Conservation (phyloP, 2,888 invertebrate genomes). For the Protophormia terraenovae region DNA sequence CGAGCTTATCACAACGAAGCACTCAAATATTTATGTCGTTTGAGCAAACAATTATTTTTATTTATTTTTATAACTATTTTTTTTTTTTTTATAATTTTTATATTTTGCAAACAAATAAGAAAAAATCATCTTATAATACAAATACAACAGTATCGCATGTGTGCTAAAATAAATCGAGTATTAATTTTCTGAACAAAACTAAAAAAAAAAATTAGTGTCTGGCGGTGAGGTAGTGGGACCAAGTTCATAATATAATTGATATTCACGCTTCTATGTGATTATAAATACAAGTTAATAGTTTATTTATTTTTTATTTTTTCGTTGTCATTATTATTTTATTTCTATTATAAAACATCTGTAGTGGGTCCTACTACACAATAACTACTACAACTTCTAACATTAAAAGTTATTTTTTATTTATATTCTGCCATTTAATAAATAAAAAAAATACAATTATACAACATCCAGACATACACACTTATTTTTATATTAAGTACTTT, state of each 20-base stretch:
- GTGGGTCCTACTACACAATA: too few relatives aligned
- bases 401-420: neutral
- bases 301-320: neutral
- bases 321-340: conserved; percentile 4
- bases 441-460: conserved; percentile 1
- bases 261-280: conserved; percentile 53
- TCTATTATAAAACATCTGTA: conserved; percentile 25
- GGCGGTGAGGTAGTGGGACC: conserved; percentile 58
- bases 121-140: conserved; percentile 18
- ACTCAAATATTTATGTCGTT: conserved; percentile 30
- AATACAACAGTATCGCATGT: conserved; percentile 2
- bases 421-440: neutral
- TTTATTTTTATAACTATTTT: conserved; percentile 37
- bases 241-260: conserved; percentile 40
- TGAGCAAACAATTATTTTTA: conserved; percentile 38
- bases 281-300: conserved; percentile 40
- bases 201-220: conserved; percentile 22
- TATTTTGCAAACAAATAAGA: conserved; percentile 45
- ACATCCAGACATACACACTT: neutral
- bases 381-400: neutral
- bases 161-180: conserved; percentile 21
- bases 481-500: conserved; percentile 17
- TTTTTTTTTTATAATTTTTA: conserved; percentile 13
- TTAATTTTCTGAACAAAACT: neutral
- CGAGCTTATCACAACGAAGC: conserved; percentile 16